phyloP scores from a whole-genome alignment of 2,888 invertebrate species.

The Stenotaenia linearis region DNA sequence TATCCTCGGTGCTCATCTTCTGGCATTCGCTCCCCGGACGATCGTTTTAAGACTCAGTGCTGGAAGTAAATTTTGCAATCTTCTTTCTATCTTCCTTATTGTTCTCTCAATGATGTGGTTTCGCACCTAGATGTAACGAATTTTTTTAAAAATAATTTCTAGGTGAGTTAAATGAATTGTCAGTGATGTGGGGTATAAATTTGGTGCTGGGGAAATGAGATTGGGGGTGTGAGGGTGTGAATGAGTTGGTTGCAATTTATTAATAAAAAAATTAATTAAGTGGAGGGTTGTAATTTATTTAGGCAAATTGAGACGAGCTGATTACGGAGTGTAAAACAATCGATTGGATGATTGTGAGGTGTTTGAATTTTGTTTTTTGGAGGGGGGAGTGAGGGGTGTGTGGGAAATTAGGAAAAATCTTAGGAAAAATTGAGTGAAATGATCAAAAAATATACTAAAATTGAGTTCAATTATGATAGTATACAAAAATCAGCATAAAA shows the following conservation, averaged over 20 bases:
- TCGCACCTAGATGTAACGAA: neutral
- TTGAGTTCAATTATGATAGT: no score
- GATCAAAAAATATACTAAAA: no score
- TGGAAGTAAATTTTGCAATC: slow-evolving; percentile 14
- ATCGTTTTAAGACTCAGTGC: slow-evolving; percentile 2
- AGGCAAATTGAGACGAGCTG: slow-evolving; percentile 10
- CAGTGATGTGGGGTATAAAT: neutral
- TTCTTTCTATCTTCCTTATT: slow-evolving; percentile 12
- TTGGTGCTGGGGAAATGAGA: neutral
- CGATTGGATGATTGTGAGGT: neutral
- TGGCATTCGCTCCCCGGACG: slow-evolving; percentile 19
- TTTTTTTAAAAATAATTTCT: neutral
- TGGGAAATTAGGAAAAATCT: no score
- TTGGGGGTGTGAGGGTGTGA: neutral
- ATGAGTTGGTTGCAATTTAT: neutral
- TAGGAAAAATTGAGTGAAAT: no score
- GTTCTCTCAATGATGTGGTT: slow-evolving; percentile 14
- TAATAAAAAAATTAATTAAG: slow-evolving; percentile 14
- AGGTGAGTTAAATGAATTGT: slow-evolving; percentile 8
- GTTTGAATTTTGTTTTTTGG: no score
- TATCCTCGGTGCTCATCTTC: slow-evolving; percentile 12
- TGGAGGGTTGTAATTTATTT: slow-evolving; percentile 14
- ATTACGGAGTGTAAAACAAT: neutral
- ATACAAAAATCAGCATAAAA: no score
- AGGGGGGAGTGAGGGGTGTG: no score